A percentile compares a stretch with the other conserved stretches of the same genome.
Evolutionary conservation across 2,888 invertebrate species (phyloP).

Genomic region (Meghimatium bilineatum): DNA sequence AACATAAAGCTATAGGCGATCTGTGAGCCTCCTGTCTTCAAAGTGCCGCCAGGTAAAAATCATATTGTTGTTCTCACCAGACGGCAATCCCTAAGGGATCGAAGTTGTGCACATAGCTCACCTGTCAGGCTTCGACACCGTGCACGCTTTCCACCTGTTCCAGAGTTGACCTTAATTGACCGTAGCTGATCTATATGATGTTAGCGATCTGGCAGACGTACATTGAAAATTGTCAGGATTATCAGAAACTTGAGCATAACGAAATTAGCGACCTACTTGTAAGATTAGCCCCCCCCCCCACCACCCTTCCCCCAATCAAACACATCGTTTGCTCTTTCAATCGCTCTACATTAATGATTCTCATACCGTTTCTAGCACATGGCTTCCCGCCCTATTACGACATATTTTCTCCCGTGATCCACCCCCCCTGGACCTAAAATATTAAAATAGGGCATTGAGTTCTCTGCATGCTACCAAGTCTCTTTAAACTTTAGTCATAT

Average conservation of each 20-base stretch:
- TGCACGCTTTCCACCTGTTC: conserved; percentile 40
- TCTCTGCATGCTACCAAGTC: no score
- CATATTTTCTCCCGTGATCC: no score
- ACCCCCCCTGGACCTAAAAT: no score
- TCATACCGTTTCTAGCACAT: no score
- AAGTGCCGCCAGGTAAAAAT: background rate
- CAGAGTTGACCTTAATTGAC: conserved; percentile 1
- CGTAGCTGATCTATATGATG: background rate
- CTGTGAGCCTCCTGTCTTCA: background rate
- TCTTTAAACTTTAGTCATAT: no score
- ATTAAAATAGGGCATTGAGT: no score
- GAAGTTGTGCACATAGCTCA: background rate
- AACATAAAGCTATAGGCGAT: background rate
- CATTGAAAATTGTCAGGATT: background rate
- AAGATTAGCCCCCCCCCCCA: background rate
- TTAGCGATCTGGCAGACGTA: background rate
- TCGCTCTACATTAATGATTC: no score
- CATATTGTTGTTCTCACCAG: background rate
- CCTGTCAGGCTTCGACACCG: background rate
- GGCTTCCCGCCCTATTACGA: no score
- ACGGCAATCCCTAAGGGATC: background rate
- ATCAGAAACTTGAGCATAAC: background rate
- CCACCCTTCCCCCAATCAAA: background rate
- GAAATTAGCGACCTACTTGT: background rate
- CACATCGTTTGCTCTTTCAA: no score